Percentiles rank a stretch among this genome's conserved stretches.
Conservation (phyloP, 2,113 vertebrate genomes). For the Pelvicachromis taeniatus region DNA sequence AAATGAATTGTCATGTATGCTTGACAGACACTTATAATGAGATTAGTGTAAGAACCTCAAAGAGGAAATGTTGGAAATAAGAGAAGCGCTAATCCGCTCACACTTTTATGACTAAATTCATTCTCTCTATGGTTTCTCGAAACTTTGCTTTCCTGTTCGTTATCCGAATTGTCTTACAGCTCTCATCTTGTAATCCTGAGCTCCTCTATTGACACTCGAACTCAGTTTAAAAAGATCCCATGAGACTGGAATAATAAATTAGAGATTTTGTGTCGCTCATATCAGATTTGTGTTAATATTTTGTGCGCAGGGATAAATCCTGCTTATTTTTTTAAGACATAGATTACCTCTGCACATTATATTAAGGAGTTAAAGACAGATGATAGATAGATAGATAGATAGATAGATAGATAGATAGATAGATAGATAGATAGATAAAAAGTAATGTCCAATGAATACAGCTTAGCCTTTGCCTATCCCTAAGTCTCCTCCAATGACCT, state of each 20-base stretch:
- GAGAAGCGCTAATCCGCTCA: constrained; percentile 57
- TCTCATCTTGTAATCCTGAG: constrained; percentile 36
- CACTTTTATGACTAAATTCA: constrained; percentile 46
- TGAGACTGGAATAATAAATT: constrained; percentile 12
- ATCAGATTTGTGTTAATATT: constrained; percentile 13
- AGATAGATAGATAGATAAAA: background rate
- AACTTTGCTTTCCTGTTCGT: constrained; percentile 57
- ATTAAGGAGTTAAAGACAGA: constrained; percentile 5
- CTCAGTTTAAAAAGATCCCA: constrained; percentile 3
- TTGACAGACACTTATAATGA: constrained; percentile 72
- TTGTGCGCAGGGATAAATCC: background rate
- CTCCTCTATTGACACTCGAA: constrained; percentile 6
- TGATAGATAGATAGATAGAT: background rate
- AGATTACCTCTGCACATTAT: constrained; percentile 1
- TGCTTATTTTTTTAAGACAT: background rate
- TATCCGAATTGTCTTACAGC: constrained; percentile 37
- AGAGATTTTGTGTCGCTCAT: background rate
- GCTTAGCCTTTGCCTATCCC: constrained; percentile 60
- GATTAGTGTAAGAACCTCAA: constrained; percentile 60
- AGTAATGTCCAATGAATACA: constrained; percentile 22
- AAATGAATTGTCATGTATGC: constrained; percentile 66
- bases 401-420: background rate
- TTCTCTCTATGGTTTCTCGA: constrained; percentile 8
- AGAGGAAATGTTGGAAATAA: constrained; percentile 60
- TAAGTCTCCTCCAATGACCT: constrained; percentile 64